Evolutionary conservation across 2,113 vertebrate species (phyloP).

Genomic region (Catharus fuscescens): DNA sequence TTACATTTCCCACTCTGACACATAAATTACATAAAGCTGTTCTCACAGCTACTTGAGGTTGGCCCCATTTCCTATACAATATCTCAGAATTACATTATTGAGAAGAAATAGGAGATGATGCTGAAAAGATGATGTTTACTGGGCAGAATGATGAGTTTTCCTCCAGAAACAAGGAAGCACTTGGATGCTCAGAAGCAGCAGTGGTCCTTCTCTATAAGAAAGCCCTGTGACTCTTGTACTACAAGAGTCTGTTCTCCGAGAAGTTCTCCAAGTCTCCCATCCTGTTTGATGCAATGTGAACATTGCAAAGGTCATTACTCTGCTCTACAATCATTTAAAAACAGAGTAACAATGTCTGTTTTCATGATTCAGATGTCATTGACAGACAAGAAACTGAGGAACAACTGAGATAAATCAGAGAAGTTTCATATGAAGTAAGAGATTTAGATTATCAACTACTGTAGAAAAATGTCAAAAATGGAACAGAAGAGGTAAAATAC

Average conservation of each 20-base stretch:
- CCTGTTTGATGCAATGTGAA: background rate
- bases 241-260: too few relatives aligned
- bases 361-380: background rate
- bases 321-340: background rate
- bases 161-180: background rate
- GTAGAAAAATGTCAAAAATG: background rate
- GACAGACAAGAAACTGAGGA: accelerated
- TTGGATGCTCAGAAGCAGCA: background rate
- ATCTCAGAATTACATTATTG: background rate
- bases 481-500: background rate
- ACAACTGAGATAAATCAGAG: background rate
- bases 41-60: background rate
- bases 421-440: background rate
- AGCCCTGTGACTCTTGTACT: background rate
- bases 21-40: background rate
- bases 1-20: background rate
- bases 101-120: background rate
- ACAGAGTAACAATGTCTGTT: background rate
- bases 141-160: background rate
- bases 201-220: background rate
- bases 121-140: background rate
- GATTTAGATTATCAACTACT: background rate
- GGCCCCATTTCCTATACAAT: background rate
- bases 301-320: background rate
- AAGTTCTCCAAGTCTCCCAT: background rate